Conservation (phyloP, 2,888 invertebrate species). For the Diarsia brunnea region DNA sequence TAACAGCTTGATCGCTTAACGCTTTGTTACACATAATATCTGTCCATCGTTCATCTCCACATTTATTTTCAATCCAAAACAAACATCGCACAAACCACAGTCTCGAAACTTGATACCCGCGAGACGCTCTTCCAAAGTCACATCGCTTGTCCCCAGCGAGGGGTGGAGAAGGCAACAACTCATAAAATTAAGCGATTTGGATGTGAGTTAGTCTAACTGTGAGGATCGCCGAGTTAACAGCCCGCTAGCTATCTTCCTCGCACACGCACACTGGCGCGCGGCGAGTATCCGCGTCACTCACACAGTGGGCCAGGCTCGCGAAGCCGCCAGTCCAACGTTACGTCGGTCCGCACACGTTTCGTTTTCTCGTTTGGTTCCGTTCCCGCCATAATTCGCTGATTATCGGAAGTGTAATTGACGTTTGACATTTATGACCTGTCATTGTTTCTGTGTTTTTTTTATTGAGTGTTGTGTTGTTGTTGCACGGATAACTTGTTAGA, state of each 20-base stretch:
- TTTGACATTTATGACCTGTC: constrained; percentile 69
- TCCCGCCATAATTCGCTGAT: constrained; percentile 68
- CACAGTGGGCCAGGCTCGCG: constrained; percentile 54
- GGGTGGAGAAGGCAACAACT: constrained; percentile 91
- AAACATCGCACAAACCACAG: constrained; percentile 20
- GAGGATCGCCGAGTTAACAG: constrained; percentile 89
- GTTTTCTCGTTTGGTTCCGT: constrained; percentile 60
- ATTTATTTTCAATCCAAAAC: constrained; percentile 35
- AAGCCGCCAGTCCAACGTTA: constrained; percentile 68
- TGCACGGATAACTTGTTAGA: constrained; percentile 60
- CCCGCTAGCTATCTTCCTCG: constrained; percentile 81
- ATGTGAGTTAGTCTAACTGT: constrained; percentile 91
- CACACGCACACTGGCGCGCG: constrained; percentile 75
- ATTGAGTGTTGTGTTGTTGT: constrained; percentile 62
- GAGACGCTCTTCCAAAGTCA: constrained; percentile 79
- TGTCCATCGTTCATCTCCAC: neutral
- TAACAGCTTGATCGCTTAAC: neutral
- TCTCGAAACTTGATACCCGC: constrained; percentile 44
- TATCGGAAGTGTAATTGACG: constrained; percentile 71
- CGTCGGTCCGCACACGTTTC: constrained; percentile 63
- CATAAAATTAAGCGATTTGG: constrained; percentile 91
- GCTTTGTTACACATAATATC: neutral
- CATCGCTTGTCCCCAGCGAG: constrained; percentile 76
- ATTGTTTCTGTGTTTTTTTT: constrained; percentile 64
- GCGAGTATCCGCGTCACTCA: constrained; percentile 58